Percentiles rank a stretch among this genome's conserved stretches.
These are phyloP conservation scores for Antidorcas marsupialis DNA, from an alignment of 2,113 vertebrate genomes.

Conservation along the genomic window DNA sequence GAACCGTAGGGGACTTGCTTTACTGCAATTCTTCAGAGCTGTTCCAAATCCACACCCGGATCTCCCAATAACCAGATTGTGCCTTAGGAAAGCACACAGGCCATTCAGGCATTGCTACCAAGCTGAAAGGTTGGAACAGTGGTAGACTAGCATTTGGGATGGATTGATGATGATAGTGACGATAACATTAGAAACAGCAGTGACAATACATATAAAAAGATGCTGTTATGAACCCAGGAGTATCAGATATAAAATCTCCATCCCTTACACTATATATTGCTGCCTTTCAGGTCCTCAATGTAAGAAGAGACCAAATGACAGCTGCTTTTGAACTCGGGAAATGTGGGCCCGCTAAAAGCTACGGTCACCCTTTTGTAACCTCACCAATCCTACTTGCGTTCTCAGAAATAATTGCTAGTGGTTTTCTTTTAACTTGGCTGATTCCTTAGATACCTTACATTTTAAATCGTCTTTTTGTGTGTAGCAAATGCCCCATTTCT, in stretches of 20 bases:
- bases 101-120: background rate
- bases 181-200: background rate
- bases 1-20: background rate
- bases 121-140: background rate
- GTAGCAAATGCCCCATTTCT: conserved; percentile 49
- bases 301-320: conserved; percentile 51
- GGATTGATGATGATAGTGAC: background rate
- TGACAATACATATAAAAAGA: background rate
- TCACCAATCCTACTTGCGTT: conserved; percentile 41
- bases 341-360: conserved; percentile 55
- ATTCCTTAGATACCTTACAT: conserved; percentile 65
- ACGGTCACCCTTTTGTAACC: conserved; percentile 67
- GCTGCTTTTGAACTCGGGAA: conserved; percentile 67
- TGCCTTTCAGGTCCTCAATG: background rate
- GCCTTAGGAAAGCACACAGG: background rate
- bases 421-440: conserved; percentile 68
- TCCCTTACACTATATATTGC: background rate
- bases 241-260: background rate
- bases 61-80: background rate
- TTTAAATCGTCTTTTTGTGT: conserved; percentile 64
- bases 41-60: background rate
- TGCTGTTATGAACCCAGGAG: background rate
- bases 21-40: background rate
- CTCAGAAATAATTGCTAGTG: conserved; percentile 72
- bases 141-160: background rate